A percentile compares a stretch with the other conserved stretches of the same genome.
These are phyloP conservation scores for Lithophane leautieri DNA, from an alignment of 2,888 invertebrate species.

Conservation along the genomic window DNA sequence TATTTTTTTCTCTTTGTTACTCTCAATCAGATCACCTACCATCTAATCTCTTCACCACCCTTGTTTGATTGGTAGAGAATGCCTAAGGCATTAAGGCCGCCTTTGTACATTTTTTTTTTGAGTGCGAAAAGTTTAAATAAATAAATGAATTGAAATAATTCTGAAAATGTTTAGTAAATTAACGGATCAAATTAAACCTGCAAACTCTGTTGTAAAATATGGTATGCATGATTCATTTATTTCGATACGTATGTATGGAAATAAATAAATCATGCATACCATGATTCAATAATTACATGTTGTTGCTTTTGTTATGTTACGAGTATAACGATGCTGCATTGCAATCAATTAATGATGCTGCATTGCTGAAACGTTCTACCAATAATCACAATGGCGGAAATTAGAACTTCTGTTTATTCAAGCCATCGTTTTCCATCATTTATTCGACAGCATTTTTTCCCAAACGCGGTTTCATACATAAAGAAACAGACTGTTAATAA, in stretches of 20 bases:
- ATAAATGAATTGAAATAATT: too few species aligned
- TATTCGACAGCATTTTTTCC: too few species aligned
- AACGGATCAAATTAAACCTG: background rate
- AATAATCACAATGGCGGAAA: background rate
- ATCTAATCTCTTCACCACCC: too few species aligned
- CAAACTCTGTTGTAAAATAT: background rate
- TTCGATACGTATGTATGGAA: too few species aligned
- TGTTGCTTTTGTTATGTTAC: background rate
- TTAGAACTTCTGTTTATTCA: background rate
- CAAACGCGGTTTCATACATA: background rate
- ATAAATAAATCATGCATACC: too few species aligned
- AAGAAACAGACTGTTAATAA: slow-evolving; percentile 1
- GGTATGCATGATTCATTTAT: background rate
- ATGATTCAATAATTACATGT: background rate
- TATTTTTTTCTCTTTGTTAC: too few species aligned
- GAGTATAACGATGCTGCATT: too few species aligned
- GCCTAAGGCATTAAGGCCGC: too few species aligned
- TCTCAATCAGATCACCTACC: too few species aligned
- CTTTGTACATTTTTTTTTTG: too few species aligned
- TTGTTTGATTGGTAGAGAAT: too few species aligned
- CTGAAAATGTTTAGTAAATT: background rate
- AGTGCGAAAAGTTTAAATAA: too few species aligned
- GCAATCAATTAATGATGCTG: background rate
- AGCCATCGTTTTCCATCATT: background rate
- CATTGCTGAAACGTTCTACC: background rate